These are phyloP conservation scores for Empidonax alnorum DNA, from an alignment of 2,113 vertebrate species.

Conservation along the genomic window DNA sequence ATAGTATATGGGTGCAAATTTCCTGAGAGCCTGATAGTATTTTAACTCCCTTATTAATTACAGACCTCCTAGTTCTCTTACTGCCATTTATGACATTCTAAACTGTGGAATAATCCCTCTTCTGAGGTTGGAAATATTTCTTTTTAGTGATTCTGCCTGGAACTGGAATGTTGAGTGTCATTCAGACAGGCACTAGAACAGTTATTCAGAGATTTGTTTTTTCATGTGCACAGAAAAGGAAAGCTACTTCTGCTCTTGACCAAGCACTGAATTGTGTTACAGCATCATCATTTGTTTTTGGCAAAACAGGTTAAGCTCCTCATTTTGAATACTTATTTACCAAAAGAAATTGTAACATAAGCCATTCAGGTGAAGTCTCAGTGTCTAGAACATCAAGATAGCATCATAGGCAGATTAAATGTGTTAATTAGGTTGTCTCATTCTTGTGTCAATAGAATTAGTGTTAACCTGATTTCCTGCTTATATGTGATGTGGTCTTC, in stretches of 20 bases:
- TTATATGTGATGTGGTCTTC: not conserved
- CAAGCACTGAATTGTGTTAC: not conserved
- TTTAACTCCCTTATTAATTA: not conserved
- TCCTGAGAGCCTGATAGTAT: not conserved
- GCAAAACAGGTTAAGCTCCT: not conserved
- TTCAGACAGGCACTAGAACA: not conserved
- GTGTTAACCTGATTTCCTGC: not conserved
- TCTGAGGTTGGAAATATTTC: not conserved
- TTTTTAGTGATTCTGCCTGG: not conserved
- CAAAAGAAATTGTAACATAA: not conserved
- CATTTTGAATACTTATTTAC: not conserved
- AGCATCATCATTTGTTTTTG: not conserved
- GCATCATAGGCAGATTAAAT: not conserved
- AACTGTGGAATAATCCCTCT: not conserved
- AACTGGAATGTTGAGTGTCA: not conserved
- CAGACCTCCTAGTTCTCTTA: not conserved
- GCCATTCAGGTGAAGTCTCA: fast-evolving
- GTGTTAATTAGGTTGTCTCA: not conserved
- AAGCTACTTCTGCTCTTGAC: not conserved
- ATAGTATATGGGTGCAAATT: not conserved
- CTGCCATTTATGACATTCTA: not conserved
- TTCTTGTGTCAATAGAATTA: not conserved
- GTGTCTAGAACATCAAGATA: not conserved
- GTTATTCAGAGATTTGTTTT: not conserved
- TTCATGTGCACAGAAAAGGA: not conserved